Conservation (phyloP, 1,140 invertebrate species). For the Hesperophylax magnus region DNA sequence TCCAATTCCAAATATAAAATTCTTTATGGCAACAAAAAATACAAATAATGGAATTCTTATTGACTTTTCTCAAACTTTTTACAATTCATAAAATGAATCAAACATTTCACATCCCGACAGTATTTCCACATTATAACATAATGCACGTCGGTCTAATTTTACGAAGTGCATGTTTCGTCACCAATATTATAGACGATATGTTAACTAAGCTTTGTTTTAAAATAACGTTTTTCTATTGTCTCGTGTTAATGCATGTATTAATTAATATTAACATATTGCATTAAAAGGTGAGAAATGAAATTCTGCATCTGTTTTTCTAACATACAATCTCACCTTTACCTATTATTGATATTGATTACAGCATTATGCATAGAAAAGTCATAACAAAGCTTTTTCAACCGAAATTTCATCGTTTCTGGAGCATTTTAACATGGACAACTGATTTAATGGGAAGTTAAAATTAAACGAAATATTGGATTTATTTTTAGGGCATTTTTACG, state of each 20-base stretch:
- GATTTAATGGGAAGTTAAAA: too few species aligned
- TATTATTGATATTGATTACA: background rate
- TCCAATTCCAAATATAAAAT: conserved; percentile 20
- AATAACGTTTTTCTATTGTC: too few species aligned
- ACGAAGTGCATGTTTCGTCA: background rate
- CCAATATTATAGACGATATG: too few species aligned
- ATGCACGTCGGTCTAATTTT: conserved; percentile 27
- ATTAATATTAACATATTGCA: too few species aligned
- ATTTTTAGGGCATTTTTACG: too few species aligned
- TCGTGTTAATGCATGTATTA: too few species aligned
- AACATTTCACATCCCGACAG: conserved; percentile 44
- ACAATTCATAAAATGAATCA: conserved; percentile 51
- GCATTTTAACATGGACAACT: background rate
- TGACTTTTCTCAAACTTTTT: conserved; percentile 31
- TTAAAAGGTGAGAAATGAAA: too few species aligned
- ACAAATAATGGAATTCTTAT: conserved; percentile 37
- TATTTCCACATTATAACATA: conserved; percentile 27
- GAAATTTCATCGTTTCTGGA: background rate
- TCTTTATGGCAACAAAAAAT: conserved; percentile 20
- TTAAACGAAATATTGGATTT: too few species aligned
- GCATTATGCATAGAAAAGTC: conserved; percentile 11
- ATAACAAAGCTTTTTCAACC: background rate
- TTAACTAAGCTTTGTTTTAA: too few species aligned
- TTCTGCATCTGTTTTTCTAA: too few species aligned
- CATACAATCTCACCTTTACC: too few species aligned